These are phyloP conservation scores for Beaufortia kweichowensis DNA, from an alignment of 2,113 vertebrate genomes.

Conservation along the genomic window DNA sequence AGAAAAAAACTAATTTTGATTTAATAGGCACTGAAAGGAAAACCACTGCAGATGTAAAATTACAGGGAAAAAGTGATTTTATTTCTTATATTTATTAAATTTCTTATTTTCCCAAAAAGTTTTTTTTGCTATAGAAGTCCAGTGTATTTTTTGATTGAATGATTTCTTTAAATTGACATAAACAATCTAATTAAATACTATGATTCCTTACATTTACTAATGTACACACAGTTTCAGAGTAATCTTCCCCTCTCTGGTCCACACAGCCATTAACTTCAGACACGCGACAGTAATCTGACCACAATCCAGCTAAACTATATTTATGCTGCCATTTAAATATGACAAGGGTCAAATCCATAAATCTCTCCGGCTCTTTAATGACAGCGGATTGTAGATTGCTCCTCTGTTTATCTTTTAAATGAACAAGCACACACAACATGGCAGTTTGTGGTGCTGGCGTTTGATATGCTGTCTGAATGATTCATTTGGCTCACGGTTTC, in stretches of 20 bases:
- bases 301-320: conserved; percentile 62
- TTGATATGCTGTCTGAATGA: conserved; percentile 76
- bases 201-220: no score
- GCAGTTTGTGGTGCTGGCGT: conserved; percentile 70
- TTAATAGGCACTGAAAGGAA: no score
- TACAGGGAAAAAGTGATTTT: no score
- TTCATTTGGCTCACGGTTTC: conserved; percentile 74
- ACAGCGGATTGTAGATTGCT: conserved; percentile 66
- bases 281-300: not conserved
- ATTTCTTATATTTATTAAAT: no score
- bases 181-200: no score
- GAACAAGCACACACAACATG: conserved; percentile 34
- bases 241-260: not conserved
- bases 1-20: no score
- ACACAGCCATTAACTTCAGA: not conserved
- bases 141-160: no score
- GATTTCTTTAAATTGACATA: no score
- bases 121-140: no score
- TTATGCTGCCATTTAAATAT: conserved; percentile 55
- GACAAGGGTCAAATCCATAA: conserved; percentile 71
- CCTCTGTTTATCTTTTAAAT: conserved; percentile 75
- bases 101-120: no score
- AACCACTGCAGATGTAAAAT: no score
- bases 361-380: conserved; percentile 69
- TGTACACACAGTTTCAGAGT: not conserved